Conservation (phyloP, 2,113 vertebrate genomes). For the Chamaea fasciata region DNA sequence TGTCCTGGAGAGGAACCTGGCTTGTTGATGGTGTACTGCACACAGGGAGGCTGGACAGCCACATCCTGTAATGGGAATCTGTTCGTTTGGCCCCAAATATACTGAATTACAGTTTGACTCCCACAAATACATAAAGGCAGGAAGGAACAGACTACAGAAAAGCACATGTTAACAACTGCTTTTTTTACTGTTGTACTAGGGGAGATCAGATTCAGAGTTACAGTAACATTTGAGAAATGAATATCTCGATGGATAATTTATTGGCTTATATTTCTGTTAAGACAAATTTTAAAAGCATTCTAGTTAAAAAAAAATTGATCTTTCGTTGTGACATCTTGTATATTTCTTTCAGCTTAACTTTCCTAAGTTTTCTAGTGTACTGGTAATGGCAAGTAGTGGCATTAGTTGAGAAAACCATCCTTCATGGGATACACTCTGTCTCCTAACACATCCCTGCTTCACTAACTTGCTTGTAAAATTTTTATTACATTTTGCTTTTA, state of each 20-base stretch:
- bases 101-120: not conserved
- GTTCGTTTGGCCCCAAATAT: not conserved
- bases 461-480: not conserved
- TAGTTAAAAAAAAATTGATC: not conserved
- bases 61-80: not conserved
- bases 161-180: not conserved
- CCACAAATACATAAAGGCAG: not conserved
- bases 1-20: not conserved
- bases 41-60: not conserved
- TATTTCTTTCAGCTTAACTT: not conserved
- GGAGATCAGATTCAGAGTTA: not conserved
- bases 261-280: not conserved
- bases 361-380: not conserved
- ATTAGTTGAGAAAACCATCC: not conserved
- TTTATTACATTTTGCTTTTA: not conserved
- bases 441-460: not conserved
- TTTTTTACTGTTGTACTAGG: not conserved
- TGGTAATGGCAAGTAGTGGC: not conserved
- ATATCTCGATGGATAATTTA: not conserved
- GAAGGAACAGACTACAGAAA: not conserved
- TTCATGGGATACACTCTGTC: not conserved
- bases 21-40: not conserved
- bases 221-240: not conserved
- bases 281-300: not conserved
- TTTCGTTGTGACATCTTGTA: not conserved